These are phyloP conservation scores for Orcinus orca DNA, from an alignment of 2,113 vertebrate genomes.

Conservation along the genomic window DNA sequence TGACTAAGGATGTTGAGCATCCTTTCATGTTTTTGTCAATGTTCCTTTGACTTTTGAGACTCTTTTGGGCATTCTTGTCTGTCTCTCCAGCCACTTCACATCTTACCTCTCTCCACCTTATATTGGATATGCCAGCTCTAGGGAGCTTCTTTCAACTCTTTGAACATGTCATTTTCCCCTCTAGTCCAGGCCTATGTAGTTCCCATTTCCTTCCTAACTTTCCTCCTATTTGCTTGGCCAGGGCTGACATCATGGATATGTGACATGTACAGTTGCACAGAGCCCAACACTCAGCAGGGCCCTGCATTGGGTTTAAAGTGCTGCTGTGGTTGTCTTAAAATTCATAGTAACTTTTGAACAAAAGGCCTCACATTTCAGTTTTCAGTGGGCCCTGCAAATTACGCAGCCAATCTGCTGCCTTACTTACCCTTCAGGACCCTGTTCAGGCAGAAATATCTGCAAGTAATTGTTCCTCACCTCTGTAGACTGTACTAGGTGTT, in stretches of 20 bases:
- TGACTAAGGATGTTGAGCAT: not conserved
- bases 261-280: rapidly evolving
- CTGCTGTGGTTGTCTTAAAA: not conserved
- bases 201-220: not conserved
- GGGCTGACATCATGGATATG: rapidly evolving
- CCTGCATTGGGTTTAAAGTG: not conserved
- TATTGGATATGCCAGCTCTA: not conserved
- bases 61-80: not conserved
- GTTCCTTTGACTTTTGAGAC: not conserved
- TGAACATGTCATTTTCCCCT: not conserved
- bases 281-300: rapidly evolving
- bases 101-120: not conserved
- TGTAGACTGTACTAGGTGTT: not conserved
- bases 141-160: not conserved
- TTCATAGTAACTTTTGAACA: not conserved
- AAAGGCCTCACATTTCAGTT: not conserved
- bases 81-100: not conserved
- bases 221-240: rapidly evolving
- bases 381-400: not conserved
- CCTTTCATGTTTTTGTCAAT: not conserved
- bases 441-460: not conserved
- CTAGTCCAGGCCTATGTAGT: not conserved
- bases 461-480: not conserved
- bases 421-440: not conserved
- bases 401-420: not conserved